A percentile compares a stretch with the other conserved stretches of the same genome.
phyloP scores from a whole-genome alignment of 2,113 vertebrate species.

The Bubalus kerabau region DNA sequence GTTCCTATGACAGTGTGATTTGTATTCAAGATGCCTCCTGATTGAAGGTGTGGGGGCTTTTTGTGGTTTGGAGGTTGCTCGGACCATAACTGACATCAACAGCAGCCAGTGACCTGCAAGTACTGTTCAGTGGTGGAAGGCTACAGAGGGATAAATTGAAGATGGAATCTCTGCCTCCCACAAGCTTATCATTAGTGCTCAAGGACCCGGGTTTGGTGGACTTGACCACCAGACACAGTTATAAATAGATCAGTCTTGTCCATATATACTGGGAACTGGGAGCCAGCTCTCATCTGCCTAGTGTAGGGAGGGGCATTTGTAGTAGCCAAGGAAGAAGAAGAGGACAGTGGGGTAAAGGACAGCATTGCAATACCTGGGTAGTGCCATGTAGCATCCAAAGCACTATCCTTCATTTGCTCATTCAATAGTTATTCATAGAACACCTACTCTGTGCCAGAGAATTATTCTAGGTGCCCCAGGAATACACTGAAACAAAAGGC shows the following conservation, averaged over 20 bases:
- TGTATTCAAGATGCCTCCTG: background rate
- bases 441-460: background rate
- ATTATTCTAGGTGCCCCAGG: background rate
- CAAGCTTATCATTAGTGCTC: slow-evolving; percentile 29
- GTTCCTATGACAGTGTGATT: background rate
- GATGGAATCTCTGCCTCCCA: background rate
- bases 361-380: background rate
- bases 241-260: slow-evolving; percentile 5
- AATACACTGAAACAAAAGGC: background rate
- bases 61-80: background rate
- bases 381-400: background rate
- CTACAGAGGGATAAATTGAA: background rate
- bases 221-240: slow-evolving; percentile 14
- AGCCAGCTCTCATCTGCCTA: background rate
- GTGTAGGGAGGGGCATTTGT: background rate
- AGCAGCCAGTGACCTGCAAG: background rate
- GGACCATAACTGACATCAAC: background rate
- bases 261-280: background rate
- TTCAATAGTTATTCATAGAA: background rate
- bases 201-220: background rate
- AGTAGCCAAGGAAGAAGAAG: background rate
- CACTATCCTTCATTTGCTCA: background rate
- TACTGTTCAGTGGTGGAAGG: background rate
- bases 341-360: background rate
- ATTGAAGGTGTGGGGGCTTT: background rate